Conservation (phyloP, 30 jellyfish, hydroid and myxozoan genomes). For the Phacellophora camtschatica region DNA sequence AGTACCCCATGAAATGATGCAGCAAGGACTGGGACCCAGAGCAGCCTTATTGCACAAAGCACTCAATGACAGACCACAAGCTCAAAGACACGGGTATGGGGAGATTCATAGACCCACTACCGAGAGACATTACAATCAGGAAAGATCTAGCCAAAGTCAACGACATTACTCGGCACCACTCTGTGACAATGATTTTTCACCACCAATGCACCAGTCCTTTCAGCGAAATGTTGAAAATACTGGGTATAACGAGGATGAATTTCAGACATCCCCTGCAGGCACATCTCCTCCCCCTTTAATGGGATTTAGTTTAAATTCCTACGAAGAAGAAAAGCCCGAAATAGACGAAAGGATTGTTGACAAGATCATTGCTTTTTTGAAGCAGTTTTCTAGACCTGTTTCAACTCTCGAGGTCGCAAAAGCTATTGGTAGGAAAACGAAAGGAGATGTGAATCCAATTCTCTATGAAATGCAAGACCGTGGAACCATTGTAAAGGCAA, state of each 20-base stretch:
- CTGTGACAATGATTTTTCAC: neutral
- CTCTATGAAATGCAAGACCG: conserved; percentile 60
- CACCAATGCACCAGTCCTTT: neutral
- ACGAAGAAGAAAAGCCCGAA: neutral
- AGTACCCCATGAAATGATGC: conserved; percentile 62
- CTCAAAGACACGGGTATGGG: neutral
- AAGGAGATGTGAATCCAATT: conserved; percentile 49
- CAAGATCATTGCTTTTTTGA: conserved; percentile 25
- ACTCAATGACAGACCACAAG: neutral
- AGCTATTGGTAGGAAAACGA: conserved; percentile 23
- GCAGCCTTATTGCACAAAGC: conserved; percentile 9
- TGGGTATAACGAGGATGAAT: neutral
- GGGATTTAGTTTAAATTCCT: neutral
- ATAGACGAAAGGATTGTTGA: conserved; percentile 21
- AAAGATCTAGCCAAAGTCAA: neutral
- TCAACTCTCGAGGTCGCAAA: conserved; percentile 77
- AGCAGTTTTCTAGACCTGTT: conserved; percentile 64
- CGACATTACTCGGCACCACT: neutral
- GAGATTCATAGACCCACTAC: neutral
- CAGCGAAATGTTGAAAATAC: neutral
- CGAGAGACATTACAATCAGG: neutral
- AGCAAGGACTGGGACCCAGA: conserved; percentile 13
- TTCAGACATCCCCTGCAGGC: neutral
- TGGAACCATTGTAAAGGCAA: conserved; percentile 45
- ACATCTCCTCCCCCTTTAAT: neutral